These are phyloP conservation scores for Spodoptera litura DNA, from an alignment of 1,140 invertebrate species.

Conservation along the genomic window DNA sequence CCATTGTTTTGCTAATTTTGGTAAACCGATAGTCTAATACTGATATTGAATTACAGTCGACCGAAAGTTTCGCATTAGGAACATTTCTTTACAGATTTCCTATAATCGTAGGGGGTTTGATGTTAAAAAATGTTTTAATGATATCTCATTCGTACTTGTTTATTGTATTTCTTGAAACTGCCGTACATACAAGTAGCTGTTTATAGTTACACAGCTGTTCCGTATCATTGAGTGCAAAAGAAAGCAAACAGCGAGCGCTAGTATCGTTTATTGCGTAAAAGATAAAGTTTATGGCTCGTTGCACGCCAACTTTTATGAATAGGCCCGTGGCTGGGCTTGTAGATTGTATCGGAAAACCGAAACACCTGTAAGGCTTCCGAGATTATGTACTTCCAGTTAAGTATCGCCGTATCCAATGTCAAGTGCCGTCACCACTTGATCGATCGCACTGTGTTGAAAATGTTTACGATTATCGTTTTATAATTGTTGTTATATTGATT, in stretches of 20 bases:
- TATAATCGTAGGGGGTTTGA: no score
- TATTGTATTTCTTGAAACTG: no score
- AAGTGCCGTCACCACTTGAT: background rate
- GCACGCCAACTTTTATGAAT: background rate
- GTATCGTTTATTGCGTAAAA: background rate
- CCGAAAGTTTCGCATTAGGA: no score
- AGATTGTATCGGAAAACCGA: conserved; percentile 1
- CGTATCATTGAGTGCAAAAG: background rate
- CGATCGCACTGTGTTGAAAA: background rate
- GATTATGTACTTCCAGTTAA: conserved; percentile 2
- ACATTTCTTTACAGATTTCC: no score
- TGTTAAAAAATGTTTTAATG: no score
- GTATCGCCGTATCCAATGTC: conserved; percentile 16
- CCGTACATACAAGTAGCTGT: background rate
- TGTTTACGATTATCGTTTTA: no score
- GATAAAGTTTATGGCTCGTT: conserved; percentile 4
- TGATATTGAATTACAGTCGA: no score
- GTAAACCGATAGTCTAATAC: no score
- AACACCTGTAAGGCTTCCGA: conserved; percentile 12
- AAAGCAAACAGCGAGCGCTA: background rate
- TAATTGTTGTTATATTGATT: no score
- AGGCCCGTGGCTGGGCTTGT: background rate
- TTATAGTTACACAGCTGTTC: background rate
- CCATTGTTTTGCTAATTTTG: no score
- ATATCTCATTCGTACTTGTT: no score